Evolutionary conservation across 2,888 invertebrate genomes (phyloP), one percentile per base, ranked within the genome.

Genomic region (Anticlea derivata): DNA sequence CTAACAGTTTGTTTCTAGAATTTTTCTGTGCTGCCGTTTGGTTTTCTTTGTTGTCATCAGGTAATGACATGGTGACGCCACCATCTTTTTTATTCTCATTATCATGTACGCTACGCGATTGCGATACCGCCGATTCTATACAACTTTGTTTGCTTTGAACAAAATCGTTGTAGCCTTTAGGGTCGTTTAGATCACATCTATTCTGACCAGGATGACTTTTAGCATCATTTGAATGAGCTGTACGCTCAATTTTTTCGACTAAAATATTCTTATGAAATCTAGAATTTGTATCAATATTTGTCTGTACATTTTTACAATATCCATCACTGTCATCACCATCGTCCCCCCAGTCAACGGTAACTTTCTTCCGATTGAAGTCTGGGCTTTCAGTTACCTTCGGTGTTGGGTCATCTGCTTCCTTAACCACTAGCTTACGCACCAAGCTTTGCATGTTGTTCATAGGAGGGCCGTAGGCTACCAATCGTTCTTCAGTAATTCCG

Each of bases 381-480:
- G 23, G 8, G 8, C 35, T 10, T 20, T 43, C 37, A 0, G 5
- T 7, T 10, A 1, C 6, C 7, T 48, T 17, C 0, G 7, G 5
- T 11, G 24, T 5, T 7, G 24, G 7, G 8, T 29, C n/a, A 2
- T 35, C 29, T n/a, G 4, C 6, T 17, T 37, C 17, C 6, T 22
- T 31, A 0, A 11, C 11, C 1, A 27, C 5, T n/a, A 0, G 1
- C 26, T 47, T 52, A 0, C 3, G 10, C 1, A 44, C 35, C 0
- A 53, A n/a, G 4, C 1, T 0, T 2, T 26, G 11, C 0, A 8
- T 6, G 13, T 13, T 10, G 5, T 1, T 10, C 0, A 11, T 45
- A 6, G 53, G 48, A n/a, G 53, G 53, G 6, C 53, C 53, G 11
- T 45, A 53, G 0, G 48, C 53, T n/a, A 53, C 35, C 6, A 40